These are phyloP conservation scores for Holocentrus rufus DNA, from an alignment of 2,797 vertebrate species.

Conservation along the genomic window DNA sequence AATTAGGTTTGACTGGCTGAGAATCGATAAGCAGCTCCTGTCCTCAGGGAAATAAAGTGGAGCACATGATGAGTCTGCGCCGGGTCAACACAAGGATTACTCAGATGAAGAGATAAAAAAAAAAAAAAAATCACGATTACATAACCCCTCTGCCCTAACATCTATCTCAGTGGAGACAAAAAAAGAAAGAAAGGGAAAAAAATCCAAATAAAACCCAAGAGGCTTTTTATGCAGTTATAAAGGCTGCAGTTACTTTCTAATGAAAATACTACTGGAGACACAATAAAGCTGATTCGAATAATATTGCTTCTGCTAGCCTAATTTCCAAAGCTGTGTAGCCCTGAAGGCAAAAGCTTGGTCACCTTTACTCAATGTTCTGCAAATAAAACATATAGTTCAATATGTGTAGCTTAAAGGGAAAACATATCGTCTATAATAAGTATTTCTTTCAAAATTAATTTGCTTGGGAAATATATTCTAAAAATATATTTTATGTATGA, in stretches of 20 bases:
- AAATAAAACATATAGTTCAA: background rate
- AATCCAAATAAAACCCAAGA: constrained; percentile 5
- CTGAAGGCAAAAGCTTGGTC: no score
- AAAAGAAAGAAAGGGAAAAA: background rate
- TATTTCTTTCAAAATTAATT: background rate
- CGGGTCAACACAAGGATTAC: constrained; percentile 62
- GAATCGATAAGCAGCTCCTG: constrained; percentile 59
- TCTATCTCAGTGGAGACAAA: constrained; percentile 7
- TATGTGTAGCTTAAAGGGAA: background rate
- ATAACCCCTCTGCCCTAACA: constrained; percentile 44
- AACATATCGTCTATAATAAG: background rate
- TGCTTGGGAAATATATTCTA: background rate
- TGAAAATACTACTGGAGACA: background rate
- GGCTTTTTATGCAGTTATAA: constrained; percentile 3
- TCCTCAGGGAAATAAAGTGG: constrained; percentile 32
- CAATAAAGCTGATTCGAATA: background rate
- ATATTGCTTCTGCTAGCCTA: no score
- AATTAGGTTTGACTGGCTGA: constrained; percentile 40
- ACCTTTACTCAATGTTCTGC: no score
- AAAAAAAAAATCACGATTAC: constrained; percentile 51
- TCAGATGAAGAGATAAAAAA: constrained; percentile 51
- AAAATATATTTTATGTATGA: background rate
- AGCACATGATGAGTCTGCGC: constrained; percentile 41
- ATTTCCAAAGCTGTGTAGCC: no score
- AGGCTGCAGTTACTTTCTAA: background rate